Evolutionary conservation across 2,797 vertebrate species (phyloP), one percentile per base, ranked within the genome.

Genomic region (Tolypeutes matacus): DNA sequence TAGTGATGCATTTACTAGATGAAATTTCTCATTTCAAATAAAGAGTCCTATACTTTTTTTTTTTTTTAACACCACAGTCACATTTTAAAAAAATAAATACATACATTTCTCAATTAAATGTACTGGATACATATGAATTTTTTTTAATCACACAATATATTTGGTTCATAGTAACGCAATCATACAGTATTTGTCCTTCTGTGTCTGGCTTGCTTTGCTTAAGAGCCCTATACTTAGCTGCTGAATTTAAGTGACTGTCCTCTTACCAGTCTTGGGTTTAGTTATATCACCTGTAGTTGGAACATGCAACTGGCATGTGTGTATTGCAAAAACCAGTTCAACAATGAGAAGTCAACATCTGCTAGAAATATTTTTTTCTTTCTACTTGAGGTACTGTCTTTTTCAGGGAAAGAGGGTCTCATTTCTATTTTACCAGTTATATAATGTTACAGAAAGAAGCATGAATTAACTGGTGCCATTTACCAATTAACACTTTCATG

Each of bases 21-120:
- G 39, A 86, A 94, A 78, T 86, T 87, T 83, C 20, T 89, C 78
- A 93, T 90, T 80, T 9, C 36, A 84, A 87, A 89, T 80, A 90
- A 85, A 80, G 27, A 67, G 29, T 31, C 42, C 23, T 39, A 39
- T 39, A 39, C 39, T 39, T 39, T 39, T 3, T 39, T 39, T 39
- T 39, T 39, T 39, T 39, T 39, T 39, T 39, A 39, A 39, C 39
- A 39, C 7, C 39, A 7, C 39, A 39, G 39, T 39, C 39, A 39
- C 39, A 39, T 39, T 39, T 39, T 4, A 39, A 39, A 39, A 39
- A 39, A 39, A 39, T 39, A 39, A 39, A 39, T 39, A 39, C 39
- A 39, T 39, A 39, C 39, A 39, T 39, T 39, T 39, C 39, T 39
- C 39, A 39, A 39, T 39, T 39, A 39, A 39, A 39, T 39, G 39